A percentile compares a stretch with the other conserved stretches of the same genome.
Conservation (phyloP, 2,888 invertebrate species). For the Drosophila anomelani region DNA sequence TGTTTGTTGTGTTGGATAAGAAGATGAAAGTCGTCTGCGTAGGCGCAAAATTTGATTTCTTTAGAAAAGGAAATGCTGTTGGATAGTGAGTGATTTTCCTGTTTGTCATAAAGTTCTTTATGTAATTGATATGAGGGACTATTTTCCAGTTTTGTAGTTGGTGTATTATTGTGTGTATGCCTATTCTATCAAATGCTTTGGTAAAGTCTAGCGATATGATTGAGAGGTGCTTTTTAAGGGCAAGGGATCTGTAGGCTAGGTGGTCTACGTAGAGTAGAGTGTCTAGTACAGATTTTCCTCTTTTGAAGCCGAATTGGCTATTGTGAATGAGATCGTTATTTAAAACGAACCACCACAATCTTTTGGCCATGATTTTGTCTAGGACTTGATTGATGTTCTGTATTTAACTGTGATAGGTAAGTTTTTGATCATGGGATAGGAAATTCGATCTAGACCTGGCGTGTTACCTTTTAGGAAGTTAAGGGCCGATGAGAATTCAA, state of each 20-base stretch:
- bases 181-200: slow-evolving; percentile 16
- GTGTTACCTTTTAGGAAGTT: neutral
- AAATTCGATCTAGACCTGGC: neutral
- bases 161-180: slow-evolving; percentile 14
- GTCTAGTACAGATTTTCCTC: no score
- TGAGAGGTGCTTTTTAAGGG: slow-evolving; percentile 3
- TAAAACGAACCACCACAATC: no score
- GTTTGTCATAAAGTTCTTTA: slow-evolving; percentile 29
- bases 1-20: slow-evolving; percentile 1
- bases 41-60: neutral
- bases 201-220: no score
- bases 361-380: no score
- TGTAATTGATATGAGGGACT: neutral
- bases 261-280: no score
- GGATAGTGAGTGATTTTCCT: slow-evolving; percentile 3
- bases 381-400: neutral
- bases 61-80: slow-evolving; percentile 1
- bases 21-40: no score
- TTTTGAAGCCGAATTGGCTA: no score
- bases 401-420: neutral
- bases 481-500: neutral
- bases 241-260: no score
- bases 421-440: neutral
- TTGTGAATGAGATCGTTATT: no score
- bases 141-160: slow-evolving; percentile 11